Base-by-base conservation (phyloP, 2,888 invertebrate species). In the Agonopterix heracliana region DNA sequence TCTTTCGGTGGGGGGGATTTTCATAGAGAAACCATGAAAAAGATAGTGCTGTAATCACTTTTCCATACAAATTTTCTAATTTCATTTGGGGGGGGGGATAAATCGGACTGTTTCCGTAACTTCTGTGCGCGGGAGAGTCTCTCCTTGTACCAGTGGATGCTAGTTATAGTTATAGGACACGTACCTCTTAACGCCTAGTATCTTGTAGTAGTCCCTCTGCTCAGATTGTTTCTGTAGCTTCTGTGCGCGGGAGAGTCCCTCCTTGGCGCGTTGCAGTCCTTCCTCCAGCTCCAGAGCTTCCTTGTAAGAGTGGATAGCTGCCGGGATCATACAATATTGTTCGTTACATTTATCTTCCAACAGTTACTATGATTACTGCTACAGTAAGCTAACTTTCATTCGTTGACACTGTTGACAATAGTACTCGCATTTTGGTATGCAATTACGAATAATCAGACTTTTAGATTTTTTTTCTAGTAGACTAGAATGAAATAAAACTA, bases 181-280 rank as follows among this genome's bases (percentile, higher is more conserved):
- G 13, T 44, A 86, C 87, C 97, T 91, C 72, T 95, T 94, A 1
- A 99, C 98, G 10, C 94, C 95, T 48, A 98, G 89, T 64, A 98
- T 98, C 85, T 99, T 98, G 81, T 99, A 99, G 83, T 99, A 99
- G 83, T 99, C 99, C 59, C 98, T 88, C 68, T 94, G 94, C 71
- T 97, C 96, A 0, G 98, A 91, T 73, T 97, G 95, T 71, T 98
- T 98, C 80, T 97, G 96, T 60, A 98, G 81, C 70, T 96, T 95
- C 81, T 98, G 96, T 2, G 98, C 97, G 61, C 93, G 93, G 53
- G 93, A 91, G 14, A 97, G 75, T 0, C 98, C 98, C 53, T 99
- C 97, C 74, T 95, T 94, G 1, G 98, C 98, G 56, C 96, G 88
- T 59, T 93, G 91, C 54, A 92, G 90, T 26, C 93, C 90, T 40